A percentile compares a stretch with the other conserved stretches of the same genome.
Conservation (phyloP, 2,113 vertebrate genomes). For the Motacilla alba region DNA sequence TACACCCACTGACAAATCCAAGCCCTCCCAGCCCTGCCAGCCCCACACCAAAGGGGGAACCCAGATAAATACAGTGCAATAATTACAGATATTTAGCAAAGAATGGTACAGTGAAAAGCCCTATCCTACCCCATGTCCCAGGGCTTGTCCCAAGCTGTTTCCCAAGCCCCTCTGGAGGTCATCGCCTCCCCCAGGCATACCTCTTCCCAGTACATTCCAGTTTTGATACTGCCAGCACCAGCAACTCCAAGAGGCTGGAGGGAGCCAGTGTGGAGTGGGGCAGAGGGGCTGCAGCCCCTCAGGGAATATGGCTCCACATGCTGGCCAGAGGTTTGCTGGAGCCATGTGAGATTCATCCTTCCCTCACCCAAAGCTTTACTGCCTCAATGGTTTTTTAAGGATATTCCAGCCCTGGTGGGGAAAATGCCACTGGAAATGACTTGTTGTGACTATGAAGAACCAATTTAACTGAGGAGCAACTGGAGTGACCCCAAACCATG, state of each 20-base stretch:
- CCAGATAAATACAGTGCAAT: conserved; percentile 61
- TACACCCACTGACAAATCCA: background rate
- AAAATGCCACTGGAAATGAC: rapidly evolving
- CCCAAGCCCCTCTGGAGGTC: background rate
- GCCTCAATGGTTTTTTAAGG: background rate
- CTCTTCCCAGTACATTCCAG: background rate
- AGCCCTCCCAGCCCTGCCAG: background rate
- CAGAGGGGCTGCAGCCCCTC: background rate
- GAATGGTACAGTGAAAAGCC: background rate
- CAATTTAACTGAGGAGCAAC: background rate
- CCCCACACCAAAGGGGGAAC: background rate
- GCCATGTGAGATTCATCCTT: background rate
- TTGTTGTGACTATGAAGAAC: background rate
- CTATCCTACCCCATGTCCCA: rapidly evolving
- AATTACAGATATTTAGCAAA: background rate
- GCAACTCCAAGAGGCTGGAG: background rate
- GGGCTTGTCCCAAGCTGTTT: background rate
- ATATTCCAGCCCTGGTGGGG: rapidly evolving
- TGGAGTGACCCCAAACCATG: background rate
- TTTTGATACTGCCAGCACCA: background rate
- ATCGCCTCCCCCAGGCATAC: background rate
- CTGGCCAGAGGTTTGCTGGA: background rate
- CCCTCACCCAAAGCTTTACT: background rate
- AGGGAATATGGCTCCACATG: rapidly evolving
- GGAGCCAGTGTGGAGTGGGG: background rate